Base-by-base conservation (phyloP, 2,797 vertebrate species). In the Aulostomus chinensis region DNA sequence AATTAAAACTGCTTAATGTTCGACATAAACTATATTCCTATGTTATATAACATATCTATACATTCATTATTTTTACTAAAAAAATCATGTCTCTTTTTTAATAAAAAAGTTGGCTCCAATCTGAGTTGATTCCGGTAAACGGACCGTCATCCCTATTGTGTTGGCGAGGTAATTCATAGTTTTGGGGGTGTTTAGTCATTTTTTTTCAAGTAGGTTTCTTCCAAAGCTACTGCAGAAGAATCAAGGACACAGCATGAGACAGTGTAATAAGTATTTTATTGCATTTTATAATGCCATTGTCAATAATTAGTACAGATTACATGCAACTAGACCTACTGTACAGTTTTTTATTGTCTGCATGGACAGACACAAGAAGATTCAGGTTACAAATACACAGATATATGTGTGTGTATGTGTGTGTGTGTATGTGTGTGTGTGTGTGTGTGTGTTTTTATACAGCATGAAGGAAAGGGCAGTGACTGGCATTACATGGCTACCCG, bases 261-360 rank as follows among this genome's bases (percentile, higher is more conserved):
- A 92, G 91, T 93, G 92, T 92, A 91, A 92, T 92, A 92, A 92
- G 91, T 92, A 91, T 93, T 95, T 94, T 93, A 94, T 93, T 93
- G 93, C 92, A 92, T 92, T 93, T 93, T 93, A 94, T 94, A 94
- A 94, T 92, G 92, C 93, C 84, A 73, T 93, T 93, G 92, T 95
- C 92, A 94, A 94, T 93, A 93, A 93, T 93, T 93, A 93, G 92
- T 93, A 94, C 92, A 93, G 92, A 93, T 91, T 92, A 93, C 93
- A 93, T 90, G 92, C 91, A 95, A 93, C 93, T 93, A 93, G 91
- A 91, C 67, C 93, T 94, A 94, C 92, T 92, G 93, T 93, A 93
- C 93, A 94, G 93, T 93, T 93, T 92, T 93, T 93, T 93, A 93
- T 92, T 93, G 94, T 94, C 92, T 90, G 90, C 90, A 85, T 85